phyloP scores from a whole-genome alignment of 2,888 invertebrate genomes.

The Lochmaea capreae region DNA sequence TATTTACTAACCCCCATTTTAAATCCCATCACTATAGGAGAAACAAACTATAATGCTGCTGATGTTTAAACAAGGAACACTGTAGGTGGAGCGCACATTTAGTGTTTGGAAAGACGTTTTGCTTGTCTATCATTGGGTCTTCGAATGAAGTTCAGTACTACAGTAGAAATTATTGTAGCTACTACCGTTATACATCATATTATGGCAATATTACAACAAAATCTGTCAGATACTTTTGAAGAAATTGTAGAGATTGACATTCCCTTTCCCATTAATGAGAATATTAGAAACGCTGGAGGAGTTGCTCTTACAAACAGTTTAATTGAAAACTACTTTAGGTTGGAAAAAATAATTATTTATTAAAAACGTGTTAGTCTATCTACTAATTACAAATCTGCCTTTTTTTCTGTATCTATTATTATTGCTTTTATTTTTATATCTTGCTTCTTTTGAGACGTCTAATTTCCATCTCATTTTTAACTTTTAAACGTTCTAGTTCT shows the following conservation, averaged over 20 bases:
- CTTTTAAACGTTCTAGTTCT: background rate
- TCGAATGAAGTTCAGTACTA: background rate
- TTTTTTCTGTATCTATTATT: background rate
- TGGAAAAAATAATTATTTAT: background rate
- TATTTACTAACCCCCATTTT: too few species aligned
- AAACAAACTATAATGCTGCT: too few species aligned
- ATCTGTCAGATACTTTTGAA: background rate
- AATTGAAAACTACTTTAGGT: background rate
- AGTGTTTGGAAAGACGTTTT: background rate
- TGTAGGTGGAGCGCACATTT: too few species aligned
- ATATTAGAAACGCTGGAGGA: background rate
- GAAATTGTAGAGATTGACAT: background rate
- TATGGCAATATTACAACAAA: background rate
- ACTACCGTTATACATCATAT: background rate
- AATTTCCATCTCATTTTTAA: background rate
- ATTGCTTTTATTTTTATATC: background rate
- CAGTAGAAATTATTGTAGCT: background rate
- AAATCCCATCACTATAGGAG: too few species aligned
- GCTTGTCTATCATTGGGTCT: background rate
- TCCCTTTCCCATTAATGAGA: background rate
- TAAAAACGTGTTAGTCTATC: background rate
- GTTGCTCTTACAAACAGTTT: background rate
- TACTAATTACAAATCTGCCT: background rate
- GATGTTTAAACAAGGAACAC: too few species aligned
- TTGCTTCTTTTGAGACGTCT: background rate